Evolutionary conservation across 2,888 invertebrate genomes (phyloP).

Genomic region (Catonia carolina): DNA sequence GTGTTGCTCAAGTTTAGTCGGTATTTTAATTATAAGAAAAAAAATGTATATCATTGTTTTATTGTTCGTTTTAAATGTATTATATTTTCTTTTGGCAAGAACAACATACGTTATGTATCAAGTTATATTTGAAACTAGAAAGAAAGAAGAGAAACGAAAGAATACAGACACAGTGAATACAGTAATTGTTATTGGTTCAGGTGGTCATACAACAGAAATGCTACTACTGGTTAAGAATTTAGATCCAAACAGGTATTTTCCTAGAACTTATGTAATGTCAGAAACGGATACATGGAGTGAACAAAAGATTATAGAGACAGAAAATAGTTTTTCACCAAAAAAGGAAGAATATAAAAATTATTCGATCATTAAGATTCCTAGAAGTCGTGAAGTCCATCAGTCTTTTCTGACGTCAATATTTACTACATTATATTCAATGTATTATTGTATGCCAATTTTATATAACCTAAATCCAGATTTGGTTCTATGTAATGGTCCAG

Average conservation of each 20-base stretch:
- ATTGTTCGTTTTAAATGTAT: neutral
- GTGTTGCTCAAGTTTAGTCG: too few relatives aligned
- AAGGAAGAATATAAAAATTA: constrained; percentile 41
- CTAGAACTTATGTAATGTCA: constrained; percentile 72
- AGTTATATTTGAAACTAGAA: constrained; percentile 7
- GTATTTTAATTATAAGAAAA: too few relatives aligned
- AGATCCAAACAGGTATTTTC: constrained; percentile 56
- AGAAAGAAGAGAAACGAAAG: constrained; percentile 13
- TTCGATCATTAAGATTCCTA: constrained; percentile 57
- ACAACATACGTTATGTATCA: neutral
- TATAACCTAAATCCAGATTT: constrained; percentile 67
- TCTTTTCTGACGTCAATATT: constrained; percentile 70
- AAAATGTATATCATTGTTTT: too few relatives aligned
- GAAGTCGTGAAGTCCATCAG: constrained; percentile 84
- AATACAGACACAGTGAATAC: constrained; percentile 40
- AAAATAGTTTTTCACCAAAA: constrained; percentile 42
- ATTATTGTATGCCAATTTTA: constrained; percentile 62
- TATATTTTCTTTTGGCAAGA: neutral
- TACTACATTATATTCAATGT: constrained; percentile 67
- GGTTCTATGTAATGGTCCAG: constrained; percentile 90
- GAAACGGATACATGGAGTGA: constrained; percentile 69
- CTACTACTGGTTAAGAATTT: constrained; percentile 61
- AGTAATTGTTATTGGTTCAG: constrained; percentile 65
- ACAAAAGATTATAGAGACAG: constrained; percentile 51
- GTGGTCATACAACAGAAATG: constrained; percentile 96